phyloP scores from a whole-genome alignment of 2,113 vertebrate genomes.

The Chascanopsetta lugubris region DNA sequence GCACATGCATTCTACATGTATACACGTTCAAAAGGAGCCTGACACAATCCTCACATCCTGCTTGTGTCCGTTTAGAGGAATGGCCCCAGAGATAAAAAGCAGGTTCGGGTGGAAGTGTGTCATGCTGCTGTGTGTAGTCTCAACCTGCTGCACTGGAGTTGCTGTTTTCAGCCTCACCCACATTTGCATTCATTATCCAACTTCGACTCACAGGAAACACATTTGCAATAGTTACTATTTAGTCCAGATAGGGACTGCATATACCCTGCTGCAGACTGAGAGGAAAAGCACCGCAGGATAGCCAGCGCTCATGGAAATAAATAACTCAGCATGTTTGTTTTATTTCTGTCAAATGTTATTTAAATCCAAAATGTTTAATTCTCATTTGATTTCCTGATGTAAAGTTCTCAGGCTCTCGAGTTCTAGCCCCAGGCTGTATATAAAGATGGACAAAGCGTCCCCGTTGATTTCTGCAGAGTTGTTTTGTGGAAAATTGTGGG shows the following conservation, averaged over 20 bases:
- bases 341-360: neutral
- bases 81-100: slow-evolving; percentile 48
- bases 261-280: neutral
- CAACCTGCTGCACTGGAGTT: slow-evolving; percentile 31
- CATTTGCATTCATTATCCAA: slow-evolving; percentile 62
- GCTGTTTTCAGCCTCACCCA: slow-evolving; percentile 38
- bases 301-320: neutral
- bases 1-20: slow-evolving; percentile 56
- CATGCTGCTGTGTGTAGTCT: slow-evolving; percentile 30
- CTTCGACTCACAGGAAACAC: slow-evolving; percentile 42
- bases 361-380: neutral
- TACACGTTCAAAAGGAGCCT: slow-evolving; percentile 49
- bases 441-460: too few species aligned
- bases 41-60: slow-evolving; percentile 66
- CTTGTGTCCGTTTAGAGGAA: slow-evolving; percentile 54
- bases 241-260: slow-evolving; percentile 41
- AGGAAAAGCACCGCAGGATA: neutral
- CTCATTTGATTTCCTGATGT: neutral
- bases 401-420: neutral
- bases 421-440: neutral
- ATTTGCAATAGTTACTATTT: slow-evolving; percentile 47
- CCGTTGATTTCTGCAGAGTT: neutral
- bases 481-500: too few species aligned
- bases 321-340: neutral
- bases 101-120: slow-evolving; percentile 52